A percentile compares a stretch with the other conserved stretches of the same genome.
These are phyloP conservation scores for Mastacembelus armatus DNA, from an alignment of 2,797 vertebrate species.

Conservation along the genomic window DNA sequence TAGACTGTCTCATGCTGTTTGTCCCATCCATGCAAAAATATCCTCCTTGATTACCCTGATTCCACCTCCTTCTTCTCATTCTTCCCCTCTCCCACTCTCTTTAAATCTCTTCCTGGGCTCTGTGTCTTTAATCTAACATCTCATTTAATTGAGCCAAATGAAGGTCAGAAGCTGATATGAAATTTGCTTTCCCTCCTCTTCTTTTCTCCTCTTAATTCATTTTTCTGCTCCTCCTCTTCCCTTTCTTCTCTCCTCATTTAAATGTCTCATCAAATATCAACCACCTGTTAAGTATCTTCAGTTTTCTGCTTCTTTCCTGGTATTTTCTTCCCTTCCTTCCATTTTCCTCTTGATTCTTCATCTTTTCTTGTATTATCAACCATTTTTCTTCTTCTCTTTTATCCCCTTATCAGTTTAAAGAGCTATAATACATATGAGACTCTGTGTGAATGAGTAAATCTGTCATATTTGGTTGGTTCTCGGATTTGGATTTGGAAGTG, in stretches of 20 bases:
- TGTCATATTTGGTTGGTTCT: not conserved
- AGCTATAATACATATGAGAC: not conserved
- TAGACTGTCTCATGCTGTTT: conserved; percentile 1
- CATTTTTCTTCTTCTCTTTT: not conserved
- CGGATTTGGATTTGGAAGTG: not conserved
- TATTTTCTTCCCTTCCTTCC: conserved; percentile 8
- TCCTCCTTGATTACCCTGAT: conserved; percentile 17
- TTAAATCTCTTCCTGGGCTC: conserved; percentile 19
- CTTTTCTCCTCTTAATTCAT: conserved; percentile 13
- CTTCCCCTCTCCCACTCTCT: not conserved
- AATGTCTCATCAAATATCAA: conserved; percentile 27
- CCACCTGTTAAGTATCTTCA: conserved; percentile 14
- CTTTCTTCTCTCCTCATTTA: conserved; percentile 9
- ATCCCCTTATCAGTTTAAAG: not conserved
- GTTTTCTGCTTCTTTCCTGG: not conserved
- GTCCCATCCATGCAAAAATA: conserved; percentile 21
- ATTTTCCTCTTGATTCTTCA: not conserved
- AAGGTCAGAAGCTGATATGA: conserved; percentile 49
- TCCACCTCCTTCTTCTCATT: conserved; percentile 12
- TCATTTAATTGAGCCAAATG: conserved; percentile 55
- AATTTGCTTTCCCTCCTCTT: conserved; percentile 26
- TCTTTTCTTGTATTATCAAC: not conserved
- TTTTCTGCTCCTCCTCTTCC: not conserved
- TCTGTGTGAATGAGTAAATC: not conserved
- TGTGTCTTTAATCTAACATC: conserved; percentile 60